Conservation (phyloP, 2,888 invertebrate species). For the Eupithecia pulchellata region DNA sequence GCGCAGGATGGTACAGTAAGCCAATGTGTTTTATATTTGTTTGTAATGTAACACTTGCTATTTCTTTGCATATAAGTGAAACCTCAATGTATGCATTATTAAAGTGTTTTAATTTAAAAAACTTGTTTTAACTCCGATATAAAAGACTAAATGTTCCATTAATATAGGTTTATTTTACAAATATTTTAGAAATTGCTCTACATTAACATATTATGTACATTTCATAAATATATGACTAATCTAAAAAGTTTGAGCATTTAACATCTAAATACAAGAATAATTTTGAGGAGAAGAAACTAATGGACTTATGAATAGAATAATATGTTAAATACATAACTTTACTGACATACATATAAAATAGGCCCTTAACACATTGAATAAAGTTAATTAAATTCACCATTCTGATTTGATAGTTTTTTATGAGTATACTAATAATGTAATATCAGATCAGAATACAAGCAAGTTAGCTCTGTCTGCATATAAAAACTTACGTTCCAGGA, state of each 20-base stretch:
- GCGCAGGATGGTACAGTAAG: background rate
- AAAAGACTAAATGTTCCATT: background rate
- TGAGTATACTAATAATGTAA: background rate
- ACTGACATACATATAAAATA: background rate
- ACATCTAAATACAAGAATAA: background rate
- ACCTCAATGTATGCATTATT: slow-evolving; percentile 60
- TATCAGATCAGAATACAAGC: background rate
- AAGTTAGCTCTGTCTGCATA: background rate
- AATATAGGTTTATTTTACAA: background rate
- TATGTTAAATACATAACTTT: background rate
- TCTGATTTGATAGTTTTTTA: background rate
- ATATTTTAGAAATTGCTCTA: background rate
- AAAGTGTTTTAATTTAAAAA: slow-evolving; percentile 55
- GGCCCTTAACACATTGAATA: background rate
- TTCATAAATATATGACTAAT: background rate
- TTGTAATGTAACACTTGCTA: slow-evolving; percentile 56
- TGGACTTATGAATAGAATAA: background rate
- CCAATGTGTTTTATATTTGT: slow-evolving; percentile 44
- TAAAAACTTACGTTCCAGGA: background rate
- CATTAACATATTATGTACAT: background rate
- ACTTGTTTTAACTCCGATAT: slow-evolving; percentile 10
- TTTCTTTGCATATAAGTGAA: slow-evolving; percentile 63
- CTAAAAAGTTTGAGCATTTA: background rate
- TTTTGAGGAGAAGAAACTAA: background rate
- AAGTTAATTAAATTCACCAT: background rate